Evolutionary conservation across 2,797 vertebrate genomes (phyloP), one percentile per base, ranked within the genome.

Genomic region (Liparis tanakae): DNA sequence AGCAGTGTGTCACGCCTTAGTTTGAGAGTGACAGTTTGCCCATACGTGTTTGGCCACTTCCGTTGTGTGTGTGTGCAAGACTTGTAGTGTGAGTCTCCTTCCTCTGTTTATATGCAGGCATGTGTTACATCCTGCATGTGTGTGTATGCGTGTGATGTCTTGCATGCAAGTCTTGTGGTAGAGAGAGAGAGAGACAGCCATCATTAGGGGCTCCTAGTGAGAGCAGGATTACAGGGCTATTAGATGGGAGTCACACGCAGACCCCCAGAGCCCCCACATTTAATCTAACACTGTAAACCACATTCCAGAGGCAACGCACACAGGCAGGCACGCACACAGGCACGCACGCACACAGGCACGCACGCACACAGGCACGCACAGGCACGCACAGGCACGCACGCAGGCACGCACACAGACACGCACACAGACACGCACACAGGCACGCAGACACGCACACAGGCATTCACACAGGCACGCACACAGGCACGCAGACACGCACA

Each of bases 211-310:
- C 82, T 82, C 81, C 71, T 36, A 76, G 84, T 80, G 78, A 79
- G 79, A 86, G 84, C 65, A 79, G 89, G 86, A 90, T 92, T 90
- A 91, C 78, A 85, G 84, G 87, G 79, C 82, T 81, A 77, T 89
- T 90, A 83, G 83, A 81, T 88, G 71, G 76, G 89, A 87, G 84
- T 92, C 89, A 88, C 91, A 89, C 72, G 79, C 90, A 89, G 76
- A 73, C 76, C 81, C 79, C 82, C 81, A 87, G 58, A 84, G 74
- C 50, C 78, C 70, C 81, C 81, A 75, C 60, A 82, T 87, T 90
- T 87, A 91, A 86, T 88, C 85, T 82, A 70, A 79, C 80, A 72
- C 80, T 80, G 79, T 82, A 82, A 87, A 90, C 72, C 82, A 80
- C 83, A 89, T 86, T 85, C 80, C 76, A 77, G 36, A 30, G 5